Conservation (phyloP, 1,140 invertebrate genomes). For the Macrobrachium nipponense region DNA sequence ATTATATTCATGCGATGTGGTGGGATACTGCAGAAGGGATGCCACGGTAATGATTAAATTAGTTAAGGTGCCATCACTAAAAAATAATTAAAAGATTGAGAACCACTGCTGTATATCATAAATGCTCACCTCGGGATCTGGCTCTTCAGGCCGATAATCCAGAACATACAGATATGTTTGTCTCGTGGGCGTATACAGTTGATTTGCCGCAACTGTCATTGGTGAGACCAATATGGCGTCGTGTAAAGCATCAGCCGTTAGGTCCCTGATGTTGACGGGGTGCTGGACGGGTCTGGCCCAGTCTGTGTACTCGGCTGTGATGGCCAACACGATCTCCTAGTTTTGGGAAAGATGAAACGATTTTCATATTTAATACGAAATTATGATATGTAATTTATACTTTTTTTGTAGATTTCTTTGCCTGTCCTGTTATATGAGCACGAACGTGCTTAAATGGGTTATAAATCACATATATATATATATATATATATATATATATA, state of each 20-base stretch:
- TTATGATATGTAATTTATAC: too few relatives aligned
- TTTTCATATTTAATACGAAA: too few relatives aligned
- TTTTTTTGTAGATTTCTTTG: too few relatives aligned
- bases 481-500: slow-evolving; percentile 28
- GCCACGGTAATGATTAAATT: too few relatives aligned
- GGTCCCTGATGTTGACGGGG: slow-evolving; percentile 91
- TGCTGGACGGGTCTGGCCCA: slow-evolving; percentile 94
- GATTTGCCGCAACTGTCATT: slow-evolving; percentile 84
- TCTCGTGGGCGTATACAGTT: slow-evolving; percentile 69
- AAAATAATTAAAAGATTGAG: too few relatives aligned
- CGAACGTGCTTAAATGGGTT: slow-evolving; percentile 2
- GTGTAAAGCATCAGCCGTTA: slow-evolving; percentile 90
- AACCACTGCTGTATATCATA: background rate
- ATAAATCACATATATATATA: slow-evolving; percentile 11
- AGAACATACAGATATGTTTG: slow-evolving; percentile 92
- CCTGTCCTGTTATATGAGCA: background rate
- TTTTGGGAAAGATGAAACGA: background rate
- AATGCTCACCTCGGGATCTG: slow-evolving; percentile 83
- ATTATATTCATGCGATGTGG: too few relatives aligned
- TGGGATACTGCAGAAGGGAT: too few relatives aligned
- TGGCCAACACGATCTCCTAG: slow-evolving; percentile 94
- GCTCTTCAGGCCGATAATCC: slow-evolving; percentile 87
- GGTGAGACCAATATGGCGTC: slow-evolving; percentile 92
- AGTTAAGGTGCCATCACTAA: too few relatives aligned
- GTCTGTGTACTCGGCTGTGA: slow-evolving; percentile 97